Conservation (phyloP, 2,113 vertebrate species). For the Entelurus aequoreus region DNA sequence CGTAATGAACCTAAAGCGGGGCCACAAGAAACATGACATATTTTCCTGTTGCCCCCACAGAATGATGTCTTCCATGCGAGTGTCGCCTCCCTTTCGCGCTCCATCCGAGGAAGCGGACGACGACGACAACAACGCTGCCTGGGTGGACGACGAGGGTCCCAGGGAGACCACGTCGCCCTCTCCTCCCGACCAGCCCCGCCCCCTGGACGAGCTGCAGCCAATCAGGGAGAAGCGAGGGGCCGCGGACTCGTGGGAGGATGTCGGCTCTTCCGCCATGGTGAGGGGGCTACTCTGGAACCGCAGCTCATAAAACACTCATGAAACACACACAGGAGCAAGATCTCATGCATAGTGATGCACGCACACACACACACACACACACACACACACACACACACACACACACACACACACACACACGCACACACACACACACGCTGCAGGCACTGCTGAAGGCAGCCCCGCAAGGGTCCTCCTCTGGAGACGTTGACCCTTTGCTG, state of each 20-base stretch:
- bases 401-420: constrained; percentile 1
- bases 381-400: background rate
- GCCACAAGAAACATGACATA: background rate
- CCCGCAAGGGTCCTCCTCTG: constrained; percentile 40
- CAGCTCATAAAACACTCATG: constrained; percentile 49
- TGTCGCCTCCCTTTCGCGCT: constrained; percentile 86
- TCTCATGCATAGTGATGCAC: constrained; percentile 45
- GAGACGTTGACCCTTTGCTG: constrained; percentile 38
- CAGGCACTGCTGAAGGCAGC: constrained; percentile 58
- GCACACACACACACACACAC: constrained; percentile 4
- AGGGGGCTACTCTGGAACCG: constrained; percentile 46
- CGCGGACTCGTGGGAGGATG: constrained; percentile 79
- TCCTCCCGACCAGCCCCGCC: constrained; percentile 74
- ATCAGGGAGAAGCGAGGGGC: constrained; percentile 80
- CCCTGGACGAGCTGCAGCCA: constrained; percentile 76
- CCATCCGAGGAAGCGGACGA: constrained; percentile 80
- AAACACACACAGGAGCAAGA: constrained; percentile 30
- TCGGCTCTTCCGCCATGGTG: constrained; percentile 83
- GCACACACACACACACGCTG: constrained; percentile 31
- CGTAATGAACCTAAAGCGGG: too few species aligned
- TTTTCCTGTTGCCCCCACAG: constrained; percentile 57
- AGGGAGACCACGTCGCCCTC: constrained; percentile 73
- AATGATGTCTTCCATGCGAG: constrained; percentile 96
- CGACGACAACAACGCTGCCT: constrained; percentile 74
- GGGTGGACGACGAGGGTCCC: constrained; percentile 79